Evolutionary conservation across 1,140 invertebrate species (phyloP), one percentile per base, ranked within the genome.

Genomic region (Pseudomyrmex dendroicus): DNA sequence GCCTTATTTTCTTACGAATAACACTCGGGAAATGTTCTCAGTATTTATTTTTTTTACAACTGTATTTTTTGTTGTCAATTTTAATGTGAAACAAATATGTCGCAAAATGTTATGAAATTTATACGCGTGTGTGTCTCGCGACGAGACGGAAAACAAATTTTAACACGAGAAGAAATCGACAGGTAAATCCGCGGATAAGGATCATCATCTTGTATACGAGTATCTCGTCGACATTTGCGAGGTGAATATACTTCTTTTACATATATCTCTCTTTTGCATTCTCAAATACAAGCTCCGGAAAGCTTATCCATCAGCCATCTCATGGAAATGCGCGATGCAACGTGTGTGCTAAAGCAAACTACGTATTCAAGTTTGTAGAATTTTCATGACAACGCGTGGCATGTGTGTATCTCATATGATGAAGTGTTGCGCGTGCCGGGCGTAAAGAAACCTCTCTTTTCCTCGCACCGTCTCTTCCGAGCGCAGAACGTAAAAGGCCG

Each of bases 371-470:
- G 44, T 56, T 80, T 9, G 46, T 70, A 56, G 54, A 59, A 61
- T 61, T 72, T 80, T 72, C 66, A 80, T 72, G 76, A 70, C 44
- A 70, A 2, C n/a, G 54, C 54, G 35, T 35, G 35, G 35, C 35
- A 35, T 35, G 35, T 8, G n/a, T 48, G 54, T 50, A 78, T 78
- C 76, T 46, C 64, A 44, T 48, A 61, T 70, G 76, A 70, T 59
- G 48, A 72, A 80, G 54, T 59, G 48, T 59, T 50, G 66, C 76
- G 25, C 44, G 15, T 48, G 22, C 12, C 15, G 66, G 17, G 44
- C 35, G 54, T 17, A 70, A 80, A 10, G 54, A 50, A 80, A 61
- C 12, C 22, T 61, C 54, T 35, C 35, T 35, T 25, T 25, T 61
- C 15, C 54, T 46, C 9, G 13, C 20, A 8, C 8, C 66, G 66